Percentiles rank a stretch among this genome's conserved stretches.
These are phyloP conservation scores for Pteronotus mesoamericanus DNA, from an alignment of 2,797 vertebrate species.

Conservation along the genomic window DNA sequence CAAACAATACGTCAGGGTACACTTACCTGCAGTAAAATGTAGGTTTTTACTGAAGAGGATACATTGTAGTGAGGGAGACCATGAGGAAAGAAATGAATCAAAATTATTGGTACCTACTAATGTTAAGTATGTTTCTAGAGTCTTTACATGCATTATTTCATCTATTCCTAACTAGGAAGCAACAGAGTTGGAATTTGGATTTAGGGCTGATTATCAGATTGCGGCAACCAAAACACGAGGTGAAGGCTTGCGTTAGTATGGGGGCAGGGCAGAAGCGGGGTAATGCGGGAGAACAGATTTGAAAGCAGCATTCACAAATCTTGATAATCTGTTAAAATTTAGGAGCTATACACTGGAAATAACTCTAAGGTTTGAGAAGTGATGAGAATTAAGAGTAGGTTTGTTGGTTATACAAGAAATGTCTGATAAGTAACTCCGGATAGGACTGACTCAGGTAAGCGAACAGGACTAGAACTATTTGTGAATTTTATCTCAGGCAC, in stretches of 20 bases:
- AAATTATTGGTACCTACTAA: not conserved
- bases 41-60: not conserved
- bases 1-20: not conserved
- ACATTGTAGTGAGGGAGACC: not conserved
- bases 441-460: not conserved
- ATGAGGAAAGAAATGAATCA: not conserved
- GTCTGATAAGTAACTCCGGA: not conserved
- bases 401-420: not conserved
- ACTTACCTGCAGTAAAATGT: not conserved
- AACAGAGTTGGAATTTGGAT: not conserved
- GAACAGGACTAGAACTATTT: not conserved
- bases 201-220: constrained; percentile 15
- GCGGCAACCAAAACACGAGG: not conserved
- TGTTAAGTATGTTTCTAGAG: not conserved
- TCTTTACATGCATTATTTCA: not conserved
- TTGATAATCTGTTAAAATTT: constrained; percentile 6
- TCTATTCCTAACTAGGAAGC: not conserved
- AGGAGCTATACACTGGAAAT: not conserved
- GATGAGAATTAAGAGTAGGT: not conserved
- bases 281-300: not conserved
- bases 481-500: constrained; percentile 11
- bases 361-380: not conserved
- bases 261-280: not conserved
- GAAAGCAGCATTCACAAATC: not conserved
- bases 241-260: not conserved